Evolutionary conservation across 2,797 vertebrate species (phyloP).

Genomic region (Fratercula arctica): DNA sequence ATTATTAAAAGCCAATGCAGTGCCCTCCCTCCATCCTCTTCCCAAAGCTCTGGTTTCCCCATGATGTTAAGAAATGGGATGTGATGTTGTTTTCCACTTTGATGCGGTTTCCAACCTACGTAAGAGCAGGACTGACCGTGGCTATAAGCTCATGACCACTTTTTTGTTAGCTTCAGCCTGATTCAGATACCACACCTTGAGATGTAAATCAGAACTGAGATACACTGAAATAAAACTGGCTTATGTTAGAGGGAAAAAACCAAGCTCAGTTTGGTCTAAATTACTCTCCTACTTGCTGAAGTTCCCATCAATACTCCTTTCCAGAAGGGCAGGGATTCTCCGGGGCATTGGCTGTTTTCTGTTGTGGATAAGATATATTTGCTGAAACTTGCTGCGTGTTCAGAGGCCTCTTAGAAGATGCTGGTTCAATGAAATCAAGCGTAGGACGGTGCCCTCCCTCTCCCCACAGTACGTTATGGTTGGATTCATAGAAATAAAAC

Average conservation of each 20-base stretch:
- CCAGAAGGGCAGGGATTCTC: not conserved
- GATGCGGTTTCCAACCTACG: not conserved
- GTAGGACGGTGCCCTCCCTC: not conserved
- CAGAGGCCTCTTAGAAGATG: not conserved
- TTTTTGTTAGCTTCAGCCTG: not conserved
- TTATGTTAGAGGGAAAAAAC: not conserved
- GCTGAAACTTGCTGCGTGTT: not conserved
- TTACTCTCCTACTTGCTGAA: not conserved
- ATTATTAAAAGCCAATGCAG: not conserved
- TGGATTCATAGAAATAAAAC: slow-evolving; percentile 21
- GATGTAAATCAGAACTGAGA: not conserved
- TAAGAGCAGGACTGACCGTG: not conserved
- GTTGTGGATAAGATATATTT: not conserved
- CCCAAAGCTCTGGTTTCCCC: not conserved
- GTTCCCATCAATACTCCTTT: not conserved
- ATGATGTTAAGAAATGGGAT: not conserved
- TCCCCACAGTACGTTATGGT: not conserved
- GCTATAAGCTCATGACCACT: not conserved
- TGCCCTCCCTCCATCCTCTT: not conserved
- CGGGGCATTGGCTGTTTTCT: not conserved
- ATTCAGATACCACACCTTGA: not conserved
- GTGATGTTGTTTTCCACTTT: not conserved
- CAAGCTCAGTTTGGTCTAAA: not conserved
- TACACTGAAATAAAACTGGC: not conserved
- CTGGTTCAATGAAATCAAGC: slow-evolving; percentile 7